Evolutionary conservation across 1,140 invertebrate genomes (phyloP).

Genomic region (Papilio aristodemus): DNA sequence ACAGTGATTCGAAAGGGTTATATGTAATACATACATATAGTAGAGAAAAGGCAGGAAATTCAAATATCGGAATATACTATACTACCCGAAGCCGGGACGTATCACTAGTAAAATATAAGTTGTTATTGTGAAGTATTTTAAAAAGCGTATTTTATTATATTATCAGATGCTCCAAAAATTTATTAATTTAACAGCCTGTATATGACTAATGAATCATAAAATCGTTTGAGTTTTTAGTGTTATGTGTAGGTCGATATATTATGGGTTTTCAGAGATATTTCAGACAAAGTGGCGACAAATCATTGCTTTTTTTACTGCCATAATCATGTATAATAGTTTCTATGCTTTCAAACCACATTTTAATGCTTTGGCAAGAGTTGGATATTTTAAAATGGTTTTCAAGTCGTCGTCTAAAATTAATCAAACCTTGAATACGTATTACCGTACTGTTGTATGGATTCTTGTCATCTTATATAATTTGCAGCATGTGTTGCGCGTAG

Average conservation of each 20-base stretch:
- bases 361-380: conserved; percentile 52
- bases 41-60: no score
- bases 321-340: conserved; percentile 45
- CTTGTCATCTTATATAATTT: conserved; percentile 55
- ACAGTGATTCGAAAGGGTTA: no score
- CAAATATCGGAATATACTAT: no score
- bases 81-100: no score
- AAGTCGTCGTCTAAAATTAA: conserved; percentile 38
- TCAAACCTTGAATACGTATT: conserved; percentile 45
- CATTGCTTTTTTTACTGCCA: conserved; percentile 3
- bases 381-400: conserved; percentile 55
- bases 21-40: no score
- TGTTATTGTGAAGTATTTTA: background rate
- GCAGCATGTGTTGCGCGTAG: conserved; percentile 53
- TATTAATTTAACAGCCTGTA: background rate
- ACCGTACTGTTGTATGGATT: conserved; percentile 48
- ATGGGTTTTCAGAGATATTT: background rate
- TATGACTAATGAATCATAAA: background rate
- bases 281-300: conserved; percentile 20
- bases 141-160: background rate
- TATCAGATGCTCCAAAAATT: background rate
- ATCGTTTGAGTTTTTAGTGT: background rate
- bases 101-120: background rate
- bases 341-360: conserved; percentile 56
- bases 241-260: conserved; percentile 7